Base-by-base conservation (phyloP, 2,888 invertebrate genomes). In the Rotaria macrura region DNA sequence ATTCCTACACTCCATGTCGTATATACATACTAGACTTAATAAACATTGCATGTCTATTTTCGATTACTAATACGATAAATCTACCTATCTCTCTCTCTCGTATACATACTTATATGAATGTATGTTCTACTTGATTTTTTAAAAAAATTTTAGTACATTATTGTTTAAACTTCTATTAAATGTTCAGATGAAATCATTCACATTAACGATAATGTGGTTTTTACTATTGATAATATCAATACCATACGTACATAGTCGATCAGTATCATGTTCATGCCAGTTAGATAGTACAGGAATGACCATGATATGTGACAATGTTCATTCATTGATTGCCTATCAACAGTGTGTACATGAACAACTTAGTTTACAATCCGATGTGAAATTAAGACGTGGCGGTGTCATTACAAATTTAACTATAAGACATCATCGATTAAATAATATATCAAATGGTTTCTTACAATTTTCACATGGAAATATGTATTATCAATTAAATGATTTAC, bases 311-410 rank as follows among this genome's bases (percentile, higher is more conserved):
- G 14, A n/a, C 25, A 79, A 79, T 79, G n/a, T 79, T 40, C 38
- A 79, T 43, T 38, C 43, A 43, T 6, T 79, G 25, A 9, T 4
- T 79, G 25, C 0, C n/a, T 79, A 43, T 43, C 79, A 79, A 43
- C 79, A 79, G 25, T 79, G 40, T 43, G n/a, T 79, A 10, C 40
- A 79, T 79, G 79, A 79, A 14, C 79, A 79, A 79, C n/a, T 79
- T 10, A 43, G 12, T 43, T 79, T 40, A 43, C 43, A 43, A 79
- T n/a, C 79, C 3, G 43, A 79, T 43, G 10, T 43, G 3, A 43
- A 79, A 79, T n/a, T 43, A 43, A 20, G 79, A 79, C 79, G 79
- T 43, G 79, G 79, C 14, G 40, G 43, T 43, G 3, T 79, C 6
- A 79, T 79, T 23, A 79, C 79, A 43, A 79, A 79, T 79, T 79